These are phyloP conservation scores for Piprites chloris DNA, from an alignment of 2,113 vertebrate species.

Conservation along the genomic window DNA sequence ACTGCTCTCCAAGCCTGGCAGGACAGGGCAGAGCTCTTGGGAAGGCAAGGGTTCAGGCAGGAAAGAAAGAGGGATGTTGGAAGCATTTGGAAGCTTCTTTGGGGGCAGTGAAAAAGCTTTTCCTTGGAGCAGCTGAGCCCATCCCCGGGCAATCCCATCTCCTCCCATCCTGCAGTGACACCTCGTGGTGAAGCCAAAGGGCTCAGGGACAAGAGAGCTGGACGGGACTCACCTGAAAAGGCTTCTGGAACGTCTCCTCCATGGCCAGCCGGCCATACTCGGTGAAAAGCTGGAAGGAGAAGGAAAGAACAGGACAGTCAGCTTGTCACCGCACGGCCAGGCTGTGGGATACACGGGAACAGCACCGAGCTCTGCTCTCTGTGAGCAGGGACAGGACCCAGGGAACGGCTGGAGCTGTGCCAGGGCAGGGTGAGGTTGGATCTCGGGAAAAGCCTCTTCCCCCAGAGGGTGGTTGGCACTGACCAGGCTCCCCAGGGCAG, in stretches of 20 bases:
- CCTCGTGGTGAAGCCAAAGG: constrained; percentile 53
- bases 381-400: background rate
- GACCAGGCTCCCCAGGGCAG: background rate
- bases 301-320: background rate
- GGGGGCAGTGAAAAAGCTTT: background rate
- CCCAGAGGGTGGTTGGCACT: background rate
- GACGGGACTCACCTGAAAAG: constrained; percentile 87
- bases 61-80: background rate
- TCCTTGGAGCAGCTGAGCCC: background rate
- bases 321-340: background rate
- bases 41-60: background rate
- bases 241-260: constrained; percentile 97
- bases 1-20: background rate
- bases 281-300: constrained; percentile 86
- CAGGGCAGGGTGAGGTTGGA: accelerated
- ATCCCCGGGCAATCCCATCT: background rate
- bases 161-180: constrained; percentile 40
- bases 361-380: background rate
- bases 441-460: accelerated
- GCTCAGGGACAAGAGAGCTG: background rate
- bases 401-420: background rate
- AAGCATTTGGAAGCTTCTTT: background rate
- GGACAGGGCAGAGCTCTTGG: background rate
- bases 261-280: constrained; percentile 96
- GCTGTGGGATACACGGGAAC: background rate